Conservation (phyloP, 2,888 invertebrate species). For the Gerosis bhagava region DNA sequence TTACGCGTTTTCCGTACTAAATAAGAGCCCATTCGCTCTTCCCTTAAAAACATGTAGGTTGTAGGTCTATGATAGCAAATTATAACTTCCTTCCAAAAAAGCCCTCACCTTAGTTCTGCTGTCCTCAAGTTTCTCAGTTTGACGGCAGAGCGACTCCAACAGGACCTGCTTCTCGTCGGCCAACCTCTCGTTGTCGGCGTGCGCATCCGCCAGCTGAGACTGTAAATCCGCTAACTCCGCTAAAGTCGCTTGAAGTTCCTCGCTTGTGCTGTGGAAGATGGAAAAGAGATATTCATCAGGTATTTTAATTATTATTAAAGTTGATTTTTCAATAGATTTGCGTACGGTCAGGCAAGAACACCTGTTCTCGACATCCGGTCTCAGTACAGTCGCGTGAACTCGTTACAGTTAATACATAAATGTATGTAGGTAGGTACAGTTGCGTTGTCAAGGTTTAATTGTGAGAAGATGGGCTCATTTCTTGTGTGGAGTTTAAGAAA, state of each 20-base stretch:
- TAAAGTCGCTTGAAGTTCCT: conserved; percentile 96
- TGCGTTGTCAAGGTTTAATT: conserved; percentile 23
- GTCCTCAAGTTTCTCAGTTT: conserved; percentile 95
- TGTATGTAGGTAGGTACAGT: conserved; percentile 9
- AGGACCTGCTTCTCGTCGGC: conserved; percentile 95
- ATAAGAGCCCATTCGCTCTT: too few species aligned
- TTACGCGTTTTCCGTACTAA: too few species aligned
- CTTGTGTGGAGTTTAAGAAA: conserved; percentile 12
- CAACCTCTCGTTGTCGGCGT: conserved; percentile 93
- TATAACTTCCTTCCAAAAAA: too few species aligned
- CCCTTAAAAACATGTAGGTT: too few species aligned
- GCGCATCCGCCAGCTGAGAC: conserved; percentile 92
- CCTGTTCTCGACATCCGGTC: conserved; percentile 44
- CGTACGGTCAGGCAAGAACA: conserved; percentile 52
- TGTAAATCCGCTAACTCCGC: conserved; percentile 96
- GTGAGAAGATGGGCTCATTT: conserved; percentile 21
- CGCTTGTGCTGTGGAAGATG: conserved; percentile 89
- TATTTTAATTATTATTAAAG: too few species aligned
- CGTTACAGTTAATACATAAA: conserved; percentile 7
- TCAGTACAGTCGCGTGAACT: conserved; percentile 39
- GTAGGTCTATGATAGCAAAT: too few species aligned
- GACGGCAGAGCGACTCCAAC: conserved; percentile 94
- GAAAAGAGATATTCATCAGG: too few species aligned
- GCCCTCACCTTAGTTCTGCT: conserved; percentile 87
- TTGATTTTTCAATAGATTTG: background rate